These are phyloP conservation scores for Mythimna ferrago DNA, from an alignment of 2,888 invertebrate genomes.

Conservation along the genomic window DNA sequence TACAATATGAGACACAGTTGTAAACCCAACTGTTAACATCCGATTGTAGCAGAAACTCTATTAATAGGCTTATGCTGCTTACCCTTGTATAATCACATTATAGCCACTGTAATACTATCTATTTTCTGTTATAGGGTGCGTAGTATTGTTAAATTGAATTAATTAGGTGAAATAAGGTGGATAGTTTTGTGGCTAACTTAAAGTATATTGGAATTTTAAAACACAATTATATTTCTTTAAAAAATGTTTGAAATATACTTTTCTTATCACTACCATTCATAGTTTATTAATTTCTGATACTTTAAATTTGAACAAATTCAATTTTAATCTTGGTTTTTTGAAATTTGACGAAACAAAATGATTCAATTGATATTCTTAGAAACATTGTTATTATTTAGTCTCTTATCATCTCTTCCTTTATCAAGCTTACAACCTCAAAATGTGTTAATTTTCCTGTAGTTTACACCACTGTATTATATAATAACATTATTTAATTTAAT, in stretches of 20 bases:
- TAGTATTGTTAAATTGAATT: constrained; percentile 20
- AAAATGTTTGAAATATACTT: no score
- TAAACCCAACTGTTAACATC: constrained; percentile 35
- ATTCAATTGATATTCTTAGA: no score
- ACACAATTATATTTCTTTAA: no score
- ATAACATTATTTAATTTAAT: not conserved
- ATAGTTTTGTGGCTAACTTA: not conserved
- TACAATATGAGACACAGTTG: constrained; percentile 13
- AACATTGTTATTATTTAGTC: not conserved
- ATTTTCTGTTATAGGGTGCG: constrained; percentile 40
- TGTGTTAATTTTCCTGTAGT: not conserved
- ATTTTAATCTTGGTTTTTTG: not conserved
- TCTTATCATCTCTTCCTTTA: not conserved
- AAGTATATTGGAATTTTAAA: not conserved
- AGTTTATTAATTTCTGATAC: not conserved
- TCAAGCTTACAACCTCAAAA: not conserved
- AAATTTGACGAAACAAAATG: not conserved
- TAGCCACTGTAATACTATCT: constrained; percentile 67
- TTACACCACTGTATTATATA: not conserved
- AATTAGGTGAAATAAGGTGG: constrained; percentile 3
- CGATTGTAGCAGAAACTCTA: constrained; percentile 43
- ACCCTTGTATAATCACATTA: constrained; percentile 68
- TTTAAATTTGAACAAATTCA: not conserved
- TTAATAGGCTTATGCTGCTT: constrained; percentile 65
- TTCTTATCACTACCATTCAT: no score